Conservation (phyloP, 2,797 vertebrate species). For the Ambastaia sidthimunki region DNA sequence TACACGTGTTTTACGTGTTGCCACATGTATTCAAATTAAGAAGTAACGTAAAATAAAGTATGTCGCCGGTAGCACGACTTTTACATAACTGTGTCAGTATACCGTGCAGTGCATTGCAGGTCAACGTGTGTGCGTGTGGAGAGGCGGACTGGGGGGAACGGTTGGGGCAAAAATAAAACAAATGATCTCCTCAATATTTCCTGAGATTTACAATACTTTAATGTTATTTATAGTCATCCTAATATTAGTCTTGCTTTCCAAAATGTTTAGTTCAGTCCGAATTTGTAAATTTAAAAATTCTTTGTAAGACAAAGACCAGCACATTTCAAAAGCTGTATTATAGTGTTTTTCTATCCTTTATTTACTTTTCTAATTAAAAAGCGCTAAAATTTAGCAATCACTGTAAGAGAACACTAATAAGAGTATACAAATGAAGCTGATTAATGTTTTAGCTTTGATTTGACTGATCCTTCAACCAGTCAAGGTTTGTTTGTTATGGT, state of each 20-base stretch:
- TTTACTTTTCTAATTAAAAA: too few relatives aligned
- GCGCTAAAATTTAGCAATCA: too few relatives aligned
- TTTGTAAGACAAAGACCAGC: too few relatives aligned
- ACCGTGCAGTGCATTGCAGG: constrained; percentile 76
- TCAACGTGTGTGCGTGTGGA: constrained; percentile 64
- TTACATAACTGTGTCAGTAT: constrained; percentile 83
- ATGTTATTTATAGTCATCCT: background rate
- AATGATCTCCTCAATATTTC: background rate
- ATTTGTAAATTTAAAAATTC: too few relatives aligned
- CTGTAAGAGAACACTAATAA: too few relatives aligned
- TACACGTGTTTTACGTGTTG: background rate
- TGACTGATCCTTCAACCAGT: too few relatives aligned
- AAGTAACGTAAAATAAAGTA: background rate
- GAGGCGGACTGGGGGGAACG: background rate
- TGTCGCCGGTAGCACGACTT: constrained; percentile 52
- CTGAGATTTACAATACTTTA: background rate
- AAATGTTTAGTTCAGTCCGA: too few relatives aligned
- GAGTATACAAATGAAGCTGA: too few relatives aligned
- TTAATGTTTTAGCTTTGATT: too few relatives aligned
- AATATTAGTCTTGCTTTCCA: background rate
- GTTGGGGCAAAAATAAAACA: constrained; percentile 4
- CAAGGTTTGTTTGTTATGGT: too few relatives aligned
- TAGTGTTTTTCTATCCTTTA: too few relatives aligned
- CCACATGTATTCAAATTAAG: background rate
- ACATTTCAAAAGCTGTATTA: too few relatives aligned